Conservation (phyloP, 2,888 invertebrate species). For the Lasioglossum leucozonium region DNA sequence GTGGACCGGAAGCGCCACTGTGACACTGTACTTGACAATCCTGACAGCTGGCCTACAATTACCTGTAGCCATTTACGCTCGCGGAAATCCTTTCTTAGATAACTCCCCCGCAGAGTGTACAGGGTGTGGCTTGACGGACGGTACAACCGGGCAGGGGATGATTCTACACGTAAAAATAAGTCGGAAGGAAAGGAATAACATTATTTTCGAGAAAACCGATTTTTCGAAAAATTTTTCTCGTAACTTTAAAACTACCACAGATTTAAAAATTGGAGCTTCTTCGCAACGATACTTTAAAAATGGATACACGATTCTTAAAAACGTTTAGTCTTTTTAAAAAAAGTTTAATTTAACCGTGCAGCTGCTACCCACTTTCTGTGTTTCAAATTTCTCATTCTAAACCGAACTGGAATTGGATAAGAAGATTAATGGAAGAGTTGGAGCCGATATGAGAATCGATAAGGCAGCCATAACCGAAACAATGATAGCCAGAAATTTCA, state of each 20-base stretch:
- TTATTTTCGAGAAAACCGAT: no score
- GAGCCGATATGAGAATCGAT: not conserved
- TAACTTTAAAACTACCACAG: no score
- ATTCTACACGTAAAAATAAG: no score
- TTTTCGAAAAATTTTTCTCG: not conserved
- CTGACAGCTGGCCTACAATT: conserved; percentile 46
- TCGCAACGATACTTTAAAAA: not conserved
- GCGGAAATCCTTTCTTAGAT: conserved; percentile 49
- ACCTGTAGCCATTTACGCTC: conserved; percentile 26
- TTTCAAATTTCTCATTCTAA: not conserved
- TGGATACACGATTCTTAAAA: not conserved
- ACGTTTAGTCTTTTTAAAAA: not conserved
- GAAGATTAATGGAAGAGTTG: not conserved
- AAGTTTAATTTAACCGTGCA: not conserved
- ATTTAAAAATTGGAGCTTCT: not conserved
- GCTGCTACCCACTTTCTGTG: not conserved
- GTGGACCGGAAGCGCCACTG: conserved; percentile 29
- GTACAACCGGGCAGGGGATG: no score
- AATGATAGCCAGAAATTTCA: not conserved
- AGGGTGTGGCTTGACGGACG: no score
- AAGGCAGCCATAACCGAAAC: not conserved
- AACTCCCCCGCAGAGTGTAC: not conserved
- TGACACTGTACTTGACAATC: conserved; percentile 28
- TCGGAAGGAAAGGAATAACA: no score
- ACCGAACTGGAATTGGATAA: not conserved